These are phyloP conservation scores for Protobothrops flavoviridis DNA, from an alignment of 2,113 vertebrate species.

Conservation along the genomic window DNA sequence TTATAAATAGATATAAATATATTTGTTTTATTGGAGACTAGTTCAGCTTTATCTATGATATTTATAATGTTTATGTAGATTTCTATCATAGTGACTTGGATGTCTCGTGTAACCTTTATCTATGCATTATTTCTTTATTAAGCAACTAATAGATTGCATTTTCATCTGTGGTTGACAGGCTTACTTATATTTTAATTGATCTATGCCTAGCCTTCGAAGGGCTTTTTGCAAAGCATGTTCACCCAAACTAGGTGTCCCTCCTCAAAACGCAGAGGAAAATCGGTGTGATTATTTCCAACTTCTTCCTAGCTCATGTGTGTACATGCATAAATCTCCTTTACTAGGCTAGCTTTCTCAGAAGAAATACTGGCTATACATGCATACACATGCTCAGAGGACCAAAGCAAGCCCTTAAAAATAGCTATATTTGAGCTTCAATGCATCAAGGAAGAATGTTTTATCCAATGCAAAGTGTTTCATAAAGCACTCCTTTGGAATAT, in stretches of 20 bases:
- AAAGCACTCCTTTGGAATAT: not conserved
- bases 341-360: not conserved
- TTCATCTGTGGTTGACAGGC: not conserved
- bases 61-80: too few species aligned
- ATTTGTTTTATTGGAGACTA: too few species aligned
- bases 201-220: not conserved
- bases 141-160: constrained; percentile 1
- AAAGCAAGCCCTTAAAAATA: not conserved
- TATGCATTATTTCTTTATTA: constrained; percentile 22
- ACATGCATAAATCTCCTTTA: not conserved
- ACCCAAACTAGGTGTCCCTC: not conserved
- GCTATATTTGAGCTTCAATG: not conserved
- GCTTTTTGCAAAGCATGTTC: not conserved
- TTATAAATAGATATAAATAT: too few species aligned
- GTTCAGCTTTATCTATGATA: too few species aligned
- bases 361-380: not conserved
- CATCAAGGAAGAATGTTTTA: not conserved
- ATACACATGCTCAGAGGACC: not conserved
- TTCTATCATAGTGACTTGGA: not conserved
- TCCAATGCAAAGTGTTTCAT: not conserved
- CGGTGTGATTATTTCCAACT: not conserved
- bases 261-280: not conserved
- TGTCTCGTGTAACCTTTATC: constrained; percentile 27
- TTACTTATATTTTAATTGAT: constrained; percentile 1
- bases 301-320: not conserved